Percentiles rank a stretch among this genome's conserved stretches.
Evolutionary conservation across 1,140 invertebrate genomes (phyloP).

Genomic region (Penaeus vannamei): DNA sequence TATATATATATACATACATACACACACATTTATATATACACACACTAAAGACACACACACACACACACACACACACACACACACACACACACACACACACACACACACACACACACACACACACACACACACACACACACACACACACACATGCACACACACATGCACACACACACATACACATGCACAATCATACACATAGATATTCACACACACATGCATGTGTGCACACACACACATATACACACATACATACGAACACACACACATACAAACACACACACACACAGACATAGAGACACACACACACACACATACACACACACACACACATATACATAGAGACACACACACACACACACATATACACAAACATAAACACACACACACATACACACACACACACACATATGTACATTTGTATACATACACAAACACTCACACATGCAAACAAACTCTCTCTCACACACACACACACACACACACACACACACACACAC

Average conservation of each 20-base stretch:
- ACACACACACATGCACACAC: too few relatives aligned
- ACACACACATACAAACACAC: too few relatives aligned
- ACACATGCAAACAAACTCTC: not conserved
- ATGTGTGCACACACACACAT: not conserved
- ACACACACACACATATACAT: not conserved
- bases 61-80: not conserved
- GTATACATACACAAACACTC: not conserved
- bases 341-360: too few relatives aligned
- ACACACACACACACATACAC: too few relatives aligned
- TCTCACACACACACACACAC: not conserved
- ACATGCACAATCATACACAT: not conserved
- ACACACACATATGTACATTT: not conserved
- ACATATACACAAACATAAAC: not conserved
- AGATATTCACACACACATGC: not conserved
- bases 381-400: not conserved
- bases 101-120: too few relatives aligned
- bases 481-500: not conserved
- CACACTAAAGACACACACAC: too few relatives aligned
- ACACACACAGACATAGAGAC: too few relatives aligned
- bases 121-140: not conserved
- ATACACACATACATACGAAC: too few relatives aligned
- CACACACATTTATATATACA: too few relatives aligned
- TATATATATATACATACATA: too few relatives aligned
- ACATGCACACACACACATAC: too few relatives aligned
- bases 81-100: not conserved